A percentile compares a stretch with the other conserved stretches of the same genome.
Evolutionary conservation across 1,140 invertebrate genomes (phyloP).

Genomic region (Carposina sasakii): DNA sequence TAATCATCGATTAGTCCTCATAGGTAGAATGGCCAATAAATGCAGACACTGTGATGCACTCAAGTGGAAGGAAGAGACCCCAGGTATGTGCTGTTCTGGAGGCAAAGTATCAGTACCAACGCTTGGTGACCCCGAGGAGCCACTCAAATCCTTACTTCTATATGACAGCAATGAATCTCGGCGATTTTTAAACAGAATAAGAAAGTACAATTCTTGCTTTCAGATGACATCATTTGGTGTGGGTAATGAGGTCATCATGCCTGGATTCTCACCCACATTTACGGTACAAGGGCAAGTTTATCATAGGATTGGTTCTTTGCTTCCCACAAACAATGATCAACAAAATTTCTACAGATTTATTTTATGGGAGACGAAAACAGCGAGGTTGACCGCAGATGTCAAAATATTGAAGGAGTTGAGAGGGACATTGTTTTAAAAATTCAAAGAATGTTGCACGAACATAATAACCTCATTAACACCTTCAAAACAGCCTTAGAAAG

Average conservation of each 20-base stretch:
- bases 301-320: conserved; percentile 45
- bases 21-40: conserved; percentile 31
- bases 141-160: conserved; percentile 30
- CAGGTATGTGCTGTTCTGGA: conserved; percentile 38
- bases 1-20: conserved; percentile 19
- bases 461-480: conserved; percentile 23
- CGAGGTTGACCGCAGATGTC: conserved; percentile 22
- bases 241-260: conserved; percentile 28
- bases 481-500: conserved; percentile 35
- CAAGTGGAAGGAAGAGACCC: conserved; percentile 42
- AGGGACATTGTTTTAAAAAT: conserved; percentile 26
- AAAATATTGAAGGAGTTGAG: conserved; percentile 26
- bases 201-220: conserved; percentile 48
- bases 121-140: conserved; percentile 27
- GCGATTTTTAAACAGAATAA: conserved; percentile 48
- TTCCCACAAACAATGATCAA: conserved; percentile 32
- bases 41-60: conserved; percentile 37
- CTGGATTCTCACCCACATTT: conserved; percentile 44
- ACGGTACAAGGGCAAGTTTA: conserved; percentile 64
- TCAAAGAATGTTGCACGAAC: conserved; percentile 26
- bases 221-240: conserved; percentile 59
- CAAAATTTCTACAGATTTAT: conserved; percentile 54
- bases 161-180: conserved; percentile 35
- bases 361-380: conserved; percentile 37
- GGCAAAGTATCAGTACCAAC: conserved; percentile 27